phyloP scores from a whole-genome alignment of 2,797 vertebrate species.

The Sebastes hubbsi region DNA sequence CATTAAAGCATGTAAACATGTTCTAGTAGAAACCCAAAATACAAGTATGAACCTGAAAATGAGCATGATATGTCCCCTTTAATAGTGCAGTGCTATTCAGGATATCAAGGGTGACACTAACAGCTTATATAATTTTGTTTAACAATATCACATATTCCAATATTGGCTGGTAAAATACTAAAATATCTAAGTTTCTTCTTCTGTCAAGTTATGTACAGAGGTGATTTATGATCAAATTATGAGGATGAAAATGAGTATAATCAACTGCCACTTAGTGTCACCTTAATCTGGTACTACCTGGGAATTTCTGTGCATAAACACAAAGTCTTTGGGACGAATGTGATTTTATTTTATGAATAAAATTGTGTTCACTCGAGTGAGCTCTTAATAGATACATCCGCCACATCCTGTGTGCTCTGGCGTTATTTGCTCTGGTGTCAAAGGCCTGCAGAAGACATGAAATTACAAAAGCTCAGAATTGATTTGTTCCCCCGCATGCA shows the following conservation, averaged over 20 bases:
- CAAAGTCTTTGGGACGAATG: neutral
- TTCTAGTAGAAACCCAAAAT: neutral
- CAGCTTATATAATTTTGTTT: neutral
- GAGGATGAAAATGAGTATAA: slow-evolving; percentile 6
- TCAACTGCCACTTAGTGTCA: slow-evolving; percentile 11
- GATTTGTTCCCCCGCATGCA: neutral
- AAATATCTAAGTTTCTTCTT: neutral
- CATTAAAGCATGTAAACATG: neutral
- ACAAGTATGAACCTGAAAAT: neutral
- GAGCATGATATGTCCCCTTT: neutral
- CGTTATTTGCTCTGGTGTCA: slow-evolving; percentile 40
- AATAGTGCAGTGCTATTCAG: neutral
- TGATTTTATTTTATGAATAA: slow-evolving; percentile 10
- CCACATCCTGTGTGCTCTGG: slow-evolving; percentile 5
- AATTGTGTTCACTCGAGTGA: slow-evolving; percentile 15
- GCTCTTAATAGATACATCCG: slow-evolving; percentile 36
- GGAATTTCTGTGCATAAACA: slow-evolving; percentile 3
- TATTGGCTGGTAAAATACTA: neutral
- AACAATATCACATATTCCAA: neutral
- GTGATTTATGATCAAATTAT: neutral
- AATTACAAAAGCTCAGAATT: slow-evolving; percentile 45
- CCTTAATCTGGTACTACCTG: neutral
- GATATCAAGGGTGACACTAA: neutral
- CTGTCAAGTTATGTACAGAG: neutral
- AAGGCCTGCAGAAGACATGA: slow-evolving; percentile 25